Evolutionary conservation across 2,113 vertebrate genomes (phyloP).

Genomic region (Neodontobutis hainanensis): DNA sequence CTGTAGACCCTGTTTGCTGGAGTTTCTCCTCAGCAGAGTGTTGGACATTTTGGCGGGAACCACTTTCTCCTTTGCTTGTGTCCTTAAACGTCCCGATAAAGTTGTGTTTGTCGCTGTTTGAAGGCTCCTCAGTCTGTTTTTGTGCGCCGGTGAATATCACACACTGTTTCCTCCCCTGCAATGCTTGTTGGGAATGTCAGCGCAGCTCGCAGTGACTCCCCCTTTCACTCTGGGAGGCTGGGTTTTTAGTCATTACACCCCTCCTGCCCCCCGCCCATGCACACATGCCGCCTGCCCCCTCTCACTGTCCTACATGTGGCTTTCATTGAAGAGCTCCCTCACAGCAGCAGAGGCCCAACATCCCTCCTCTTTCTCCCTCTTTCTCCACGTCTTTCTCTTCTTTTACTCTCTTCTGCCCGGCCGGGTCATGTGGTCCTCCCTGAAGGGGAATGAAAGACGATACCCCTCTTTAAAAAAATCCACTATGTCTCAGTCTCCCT

Average conservation of each 20-base stretch:
- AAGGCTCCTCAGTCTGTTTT: too few species aligned
- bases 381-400: neutral
- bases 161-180: slow-evolving; percentile 63
- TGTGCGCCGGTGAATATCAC: slow-evolving; percentile 10
- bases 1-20: slow-evolving; percentile 86
- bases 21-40: slow-evolving; percentile 81
- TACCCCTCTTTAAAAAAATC: slow-evolving; percentile 26
- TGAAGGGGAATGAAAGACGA: slow-evolving; percentile 68
- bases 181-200: slow-evolving; percentile 82
- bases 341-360: slow-evolving; percentile 60
- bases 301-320: slow-evolving; percentile 77
- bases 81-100: neutral
- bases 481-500: slow-evolving; percentile 5
- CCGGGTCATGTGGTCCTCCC: slow-evolving; percentile 72
- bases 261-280: slow-evolving; percentile 8
- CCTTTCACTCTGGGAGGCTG: slow-evolving; percentile 32
- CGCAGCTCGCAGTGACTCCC: slow-evolving; percentile 53
- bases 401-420: slow-evolving; percentile 51
- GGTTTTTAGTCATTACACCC: slow-evolving; percentile 63
- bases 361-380: slow-evolving; percentile 38
- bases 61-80: slow-evolving; percentile 22
- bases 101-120: too few species aligned
- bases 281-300: slow-evolving; percentile 32
- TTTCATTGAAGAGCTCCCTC: slow-evolving; percentile 78
- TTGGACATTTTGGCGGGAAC: slow-evolving; percentile 65